Percentiles rank a stretch among this genome's conserved stretches.
phyloP scores from a whole-genome alignment of 2,888 invertebrate species.

The Toxonevra muliebris region DNA sequence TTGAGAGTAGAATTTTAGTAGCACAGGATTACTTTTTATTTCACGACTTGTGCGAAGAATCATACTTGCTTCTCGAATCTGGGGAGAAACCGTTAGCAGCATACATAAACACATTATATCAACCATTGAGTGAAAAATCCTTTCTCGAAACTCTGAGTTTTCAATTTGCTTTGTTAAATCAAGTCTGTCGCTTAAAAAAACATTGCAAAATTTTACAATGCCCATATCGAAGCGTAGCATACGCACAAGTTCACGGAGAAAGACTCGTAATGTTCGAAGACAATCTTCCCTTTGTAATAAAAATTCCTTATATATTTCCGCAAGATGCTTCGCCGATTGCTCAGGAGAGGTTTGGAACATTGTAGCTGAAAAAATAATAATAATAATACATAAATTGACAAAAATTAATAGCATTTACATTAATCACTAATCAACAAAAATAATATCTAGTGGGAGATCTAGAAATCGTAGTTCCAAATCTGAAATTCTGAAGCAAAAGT shows the following conservation, averaged over 20 bases:
- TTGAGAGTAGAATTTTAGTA: constrained; percentile 61
- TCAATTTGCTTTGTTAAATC: constrained; percentile 72
- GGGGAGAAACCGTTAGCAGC: constrained; percentile 78
- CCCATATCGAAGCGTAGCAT: constrained; percentile 84
- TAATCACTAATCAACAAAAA: too few species aligned
- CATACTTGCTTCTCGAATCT: constrained; percentile 75
- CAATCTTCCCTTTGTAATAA: constrained; percentile 90
- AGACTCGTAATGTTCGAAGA: constrained; percentile 82
- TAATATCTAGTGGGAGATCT: too few species aligned
- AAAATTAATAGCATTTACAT: neutral
- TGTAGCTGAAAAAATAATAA: constrained; percentile 68
- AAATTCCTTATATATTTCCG: constrained; percentile 86
- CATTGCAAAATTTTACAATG: constrained; percentile 80
- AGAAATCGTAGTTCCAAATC: too few species aligned
- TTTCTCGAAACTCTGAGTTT: constrained; percentile 78
- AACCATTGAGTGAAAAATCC: constrained; percentile 82
- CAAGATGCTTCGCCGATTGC: constrained; percentile 82
- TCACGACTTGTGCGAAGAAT: constrained; percentile 67
- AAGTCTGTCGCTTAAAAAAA: constrained; percentile 72
- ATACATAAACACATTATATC: constrained; percentile 89
- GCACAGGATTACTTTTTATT: constrained; percentile 55
- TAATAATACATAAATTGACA: neutral
- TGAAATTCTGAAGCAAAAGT: too few species aligned
- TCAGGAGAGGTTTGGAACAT: constrained; percentile 88
- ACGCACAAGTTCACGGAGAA: constrained; percentile 89